These are phyloP conservation scores for Nycticorax nycticorax DNA, from an alignment of 2,113 vertebrate species.

Conservation along the genomic window DNA sequence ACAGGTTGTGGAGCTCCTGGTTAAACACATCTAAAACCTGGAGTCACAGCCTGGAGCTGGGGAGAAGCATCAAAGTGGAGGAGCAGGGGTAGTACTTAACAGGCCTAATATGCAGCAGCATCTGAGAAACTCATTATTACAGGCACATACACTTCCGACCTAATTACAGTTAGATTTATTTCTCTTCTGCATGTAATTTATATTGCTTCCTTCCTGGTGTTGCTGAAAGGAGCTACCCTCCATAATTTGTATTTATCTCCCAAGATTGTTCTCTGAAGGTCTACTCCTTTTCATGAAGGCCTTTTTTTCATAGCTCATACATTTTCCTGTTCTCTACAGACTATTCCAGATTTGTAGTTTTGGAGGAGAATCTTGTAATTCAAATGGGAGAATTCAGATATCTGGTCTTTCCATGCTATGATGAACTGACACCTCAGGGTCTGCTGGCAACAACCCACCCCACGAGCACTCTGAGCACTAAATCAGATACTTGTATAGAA, in stretches of 20 bases:
- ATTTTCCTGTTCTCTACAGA: not conserved
- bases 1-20: conserved; percentile 19
- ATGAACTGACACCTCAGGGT: not conserved
- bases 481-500: not conserved
- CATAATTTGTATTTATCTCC: not conserved
- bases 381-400: not conserved
- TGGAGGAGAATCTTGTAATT: not conserved
- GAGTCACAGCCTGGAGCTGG: not conserved
- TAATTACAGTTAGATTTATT: not conserved
- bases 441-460: not conserved
- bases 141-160: not conserved
- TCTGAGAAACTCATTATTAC: not conserved
- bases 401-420: not conserved
- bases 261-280: not conserved
- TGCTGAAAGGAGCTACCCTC: not conserved
- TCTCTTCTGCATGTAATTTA: not conserved
- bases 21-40: conserved; percentile 31
- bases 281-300: not conserved
- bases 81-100: not conserved
- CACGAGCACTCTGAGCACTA: not conserved
- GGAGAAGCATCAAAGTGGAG: not conserved
- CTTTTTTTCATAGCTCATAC: not conserved
- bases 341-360: not conserved
- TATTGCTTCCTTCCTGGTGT: not conserved
- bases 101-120: not conserved